Evolutionary conservation across 2,797 vertebrate genomes (phyloP), one percentile per base, ranked within the genome.

Genomic region (Microctenopoma stevenorrisi): DNA sequence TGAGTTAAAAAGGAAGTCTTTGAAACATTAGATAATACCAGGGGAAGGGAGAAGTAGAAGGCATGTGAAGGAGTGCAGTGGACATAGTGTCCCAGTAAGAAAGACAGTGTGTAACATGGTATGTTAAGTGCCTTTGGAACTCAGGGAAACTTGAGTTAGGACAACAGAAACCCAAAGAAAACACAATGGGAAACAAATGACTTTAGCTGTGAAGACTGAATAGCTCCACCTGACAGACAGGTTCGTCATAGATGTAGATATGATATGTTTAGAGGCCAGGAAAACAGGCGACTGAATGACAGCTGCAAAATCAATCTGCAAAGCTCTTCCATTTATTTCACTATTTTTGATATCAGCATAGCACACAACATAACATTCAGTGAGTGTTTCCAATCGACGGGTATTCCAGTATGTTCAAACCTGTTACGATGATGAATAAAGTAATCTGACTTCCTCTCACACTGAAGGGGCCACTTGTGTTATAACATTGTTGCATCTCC

Each of bases 1-100:
- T 52, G 74, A 86, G 87, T 91, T 93, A 90, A 92, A 94, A 89
- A 91, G 88, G 90, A 94, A 92, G 89, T 91, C 92, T 93, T 92
- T 93, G 89, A 93, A 92, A 93, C 71, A 49, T 91, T 89, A 93
- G 93, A 93, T 94, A 93, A 91, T 86, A 88, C 78, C 61, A 76
- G 82, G 83, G 82, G 84, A 87, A 90, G 78, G 74, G 79, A 84
- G 78, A 76, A 82, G 78, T 52, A 84, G 79, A 88, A 79, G 76
- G 62, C 69, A 88, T 81, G 84, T 64, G 77, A 88, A 81, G 82
- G 73, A 76, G 76, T 59, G 78, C 64, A 77, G 77, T 64, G 72
- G 76, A 86, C 86, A 86, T 69, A 74, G 77, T 42, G 80, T 88
- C 80, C 76, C 54, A 61, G 77, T 72, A 70, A 77, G 79, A 86